These are phyloP conservation scores for Ranitomeya imitator DNA, from an alignment of 2,113 vertebrate genomes.

Conservation along the genomic window DNA sequence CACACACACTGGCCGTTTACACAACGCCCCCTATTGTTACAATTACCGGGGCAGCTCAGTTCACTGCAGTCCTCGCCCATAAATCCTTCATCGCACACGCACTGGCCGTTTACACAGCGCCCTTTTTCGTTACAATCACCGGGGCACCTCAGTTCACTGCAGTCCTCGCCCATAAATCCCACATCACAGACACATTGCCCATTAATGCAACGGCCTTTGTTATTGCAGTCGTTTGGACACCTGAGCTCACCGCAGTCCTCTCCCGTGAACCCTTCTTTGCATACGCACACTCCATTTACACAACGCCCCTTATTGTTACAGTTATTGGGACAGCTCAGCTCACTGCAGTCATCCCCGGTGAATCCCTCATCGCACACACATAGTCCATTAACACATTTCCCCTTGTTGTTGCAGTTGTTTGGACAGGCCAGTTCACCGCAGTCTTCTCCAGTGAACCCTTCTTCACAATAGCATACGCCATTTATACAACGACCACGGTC, in stretches of 20 bases:
- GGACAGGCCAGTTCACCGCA: constrained; percentile 85
- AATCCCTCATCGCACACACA: constrained; percentile 86
- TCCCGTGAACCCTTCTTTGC: constrained; percentile 83
- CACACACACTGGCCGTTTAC: constrained; percentile 85
- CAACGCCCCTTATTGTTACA: constrained; percentile 87
- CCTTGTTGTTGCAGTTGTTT: constrained; percentile 77
- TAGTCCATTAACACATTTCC: constrained; percentile 82
- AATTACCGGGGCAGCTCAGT: constrained; percentile 83
- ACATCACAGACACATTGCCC: constrained; percentile 84
- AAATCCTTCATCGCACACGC: constrained; percentile 80
- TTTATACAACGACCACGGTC: constrained; percentile 94
- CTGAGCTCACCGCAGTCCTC: constrained; percentile 79
- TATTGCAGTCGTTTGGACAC: constrained; percentile 83
- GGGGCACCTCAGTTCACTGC: constrained; percentile 80
- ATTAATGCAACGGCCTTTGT: constrained; percentile 76
- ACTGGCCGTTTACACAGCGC: constrained; percentile 78
- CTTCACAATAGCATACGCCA: constrained; percentile 89
- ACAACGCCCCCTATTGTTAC: constrained; percentile 78
- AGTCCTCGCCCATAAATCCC: constrained; percentile 83
- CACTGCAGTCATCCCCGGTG: constrained; percentile 82
- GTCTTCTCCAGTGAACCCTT: constrained; percentile 88
- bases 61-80: constrained; percentile 78
- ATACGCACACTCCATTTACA: constrained; percentile 80
- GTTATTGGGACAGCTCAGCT: constrained; percentile 81
- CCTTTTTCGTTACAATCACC: constrained; percentile 79